A percentile compares a stretch with the other conserved stretches of the same genome.
phyloP scores from a whole-genome alignment of 2,113 vertebrate species.

The Mesembrinibis cayennensis region DNA sequence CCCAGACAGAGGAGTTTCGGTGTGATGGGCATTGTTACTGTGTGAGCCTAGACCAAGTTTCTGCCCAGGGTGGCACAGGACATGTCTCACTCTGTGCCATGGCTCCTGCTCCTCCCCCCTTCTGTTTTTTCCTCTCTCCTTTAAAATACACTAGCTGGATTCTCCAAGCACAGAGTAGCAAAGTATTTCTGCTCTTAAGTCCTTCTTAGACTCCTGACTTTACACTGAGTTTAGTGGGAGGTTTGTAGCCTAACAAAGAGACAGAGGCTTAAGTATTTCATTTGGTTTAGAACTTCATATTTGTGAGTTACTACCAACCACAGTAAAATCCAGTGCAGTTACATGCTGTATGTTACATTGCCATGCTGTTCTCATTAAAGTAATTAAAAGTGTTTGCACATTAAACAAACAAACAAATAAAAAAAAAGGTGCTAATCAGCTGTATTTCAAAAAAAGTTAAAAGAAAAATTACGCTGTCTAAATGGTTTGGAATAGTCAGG shows the following conservation, averaged over 20 bases:
- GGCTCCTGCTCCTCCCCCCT: not conserved
- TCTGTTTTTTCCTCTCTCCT: not conserved
- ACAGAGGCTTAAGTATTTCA: not conserved
- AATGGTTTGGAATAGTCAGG: constrained; percentile 35
- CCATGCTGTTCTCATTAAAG: not conserved
- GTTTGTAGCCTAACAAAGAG: not conserved
- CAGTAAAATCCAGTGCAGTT: not conserved
- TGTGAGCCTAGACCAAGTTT: not conserved
- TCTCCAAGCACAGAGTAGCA: not conserved
- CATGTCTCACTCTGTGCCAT: not conserved
- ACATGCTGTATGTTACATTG: not conserved
- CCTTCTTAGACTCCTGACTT: not conserved
- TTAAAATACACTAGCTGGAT: not conserved
- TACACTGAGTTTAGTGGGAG: not conserved
- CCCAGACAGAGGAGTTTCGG: not conserved
- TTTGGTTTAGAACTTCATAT: not conserved
- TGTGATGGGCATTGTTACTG: not conserved
- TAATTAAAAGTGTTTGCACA: constrained; percentile 25
- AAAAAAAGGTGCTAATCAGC: constrained; percentile 28
- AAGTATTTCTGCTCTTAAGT: not conserved
- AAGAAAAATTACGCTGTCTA: constrained; percentile 53
- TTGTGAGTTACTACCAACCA: not conserved
- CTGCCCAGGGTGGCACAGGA: not conserved
- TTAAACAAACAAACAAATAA: not conserved
- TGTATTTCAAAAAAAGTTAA: constrained; percentile 45